phyloP scores from a whole-genome alignment of 2,797 vertebrate species.

The Sebastes nivosus region DNA sequence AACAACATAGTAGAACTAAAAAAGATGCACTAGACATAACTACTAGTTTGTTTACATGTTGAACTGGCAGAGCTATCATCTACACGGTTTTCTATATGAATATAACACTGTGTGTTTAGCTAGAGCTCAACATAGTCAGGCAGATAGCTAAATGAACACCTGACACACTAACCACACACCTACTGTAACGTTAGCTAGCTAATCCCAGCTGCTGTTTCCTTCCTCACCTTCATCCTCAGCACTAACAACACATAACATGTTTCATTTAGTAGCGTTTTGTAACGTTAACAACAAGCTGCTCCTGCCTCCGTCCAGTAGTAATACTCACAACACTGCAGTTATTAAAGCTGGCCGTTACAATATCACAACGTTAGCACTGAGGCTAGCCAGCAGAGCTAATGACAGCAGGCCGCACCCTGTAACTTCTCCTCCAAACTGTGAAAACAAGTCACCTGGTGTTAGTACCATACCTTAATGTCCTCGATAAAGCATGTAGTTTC shows the following conservation, averaged over 20 bases:
- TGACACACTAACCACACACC: conserved; percentile 1
- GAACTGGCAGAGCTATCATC: background rate
- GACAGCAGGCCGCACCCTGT: conserved; percentile 72
- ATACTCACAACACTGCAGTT: background rate
- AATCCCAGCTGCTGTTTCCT: conserved; percentile 40
- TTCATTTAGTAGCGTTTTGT: background rate
- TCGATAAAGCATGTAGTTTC: conserved; percentile 50
- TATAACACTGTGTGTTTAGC: background rate
- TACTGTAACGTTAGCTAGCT: conserved; percentile 15
- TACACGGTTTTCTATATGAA: too few species aligned
- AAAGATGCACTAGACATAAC: background rate
- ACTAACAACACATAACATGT: background rate
- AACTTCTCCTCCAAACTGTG: conserved; percentile 31
- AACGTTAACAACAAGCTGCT: background rate
- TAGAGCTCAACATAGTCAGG: background rate
- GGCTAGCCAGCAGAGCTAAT: conserved; percentile 58
- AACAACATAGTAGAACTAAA: background rate
- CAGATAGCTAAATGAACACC: background rate
- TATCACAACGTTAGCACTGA: conserved; percentile 51
- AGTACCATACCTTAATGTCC: conserved; percentile 56
- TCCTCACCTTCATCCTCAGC: background rate
- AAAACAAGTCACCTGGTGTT: background rate
- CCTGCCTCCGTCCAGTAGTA: background rate
- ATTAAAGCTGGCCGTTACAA: conserved; percentile 28
- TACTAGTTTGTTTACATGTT: conserved; percentile 17